Base-by-base conservation (phyloP, 1,140 invertebrate genomes). In the Galleria mellonella region DNA sequence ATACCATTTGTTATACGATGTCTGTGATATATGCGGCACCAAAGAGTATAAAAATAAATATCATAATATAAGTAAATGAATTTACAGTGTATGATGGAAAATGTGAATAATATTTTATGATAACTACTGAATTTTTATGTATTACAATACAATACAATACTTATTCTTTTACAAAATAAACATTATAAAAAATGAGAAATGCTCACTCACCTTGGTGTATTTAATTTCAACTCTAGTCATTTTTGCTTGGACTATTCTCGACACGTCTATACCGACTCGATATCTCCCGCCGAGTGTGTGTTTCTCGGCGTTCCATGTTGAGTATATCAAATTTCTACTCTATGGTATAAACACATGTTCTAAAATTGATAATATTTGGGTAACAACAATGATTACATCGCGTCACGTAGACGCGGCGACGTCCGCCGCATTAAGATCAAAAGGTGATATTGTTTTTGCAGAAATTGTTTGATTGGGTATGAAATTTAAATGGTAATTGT, bases 161-260 rank as follows among this genome's bases (percentile, higher is more conserved):
- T n/a, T n/a, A n/a, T n/a, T n/a, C n/a, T n/a, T n/a, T n/a, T n/a
- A n/a, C n/a, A n/a, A n/a, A n/a, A n/a, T n/a, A n/a, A n/a, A 23
- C 6, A 32, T 32, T n/a, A 32, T 2, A 32, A 8, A 45, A 28
- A 54, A 51, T 14, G n/a, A n/a, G n/a, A n/a, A n/a, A n/a, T n/a
- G n/a, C n/a, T 38, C 29, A 55, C 55, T 46, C 67, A 78, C 78
- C 76, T 83, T 78, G n/a, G 72, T 81, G 51, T 83, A 81, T 69
- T 83, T 81, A 35, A 83, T 63, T 9, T 83, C 71, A 28, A 78
- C 68, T 63, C 71, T 76, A 45, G 52, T 67, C 76, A 81, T 83
- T 33, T 54, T 67, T 23, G 17, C 31, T 32, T 9, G 11, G 1
- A 32, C 8, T 39, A n/a, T 17, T 36, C 15, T 27, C 12, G 4